Evolutionary conservation across 2,113 vertebrate species (phyloP).

Genomic region (Antechinus stuartii): DNA sequence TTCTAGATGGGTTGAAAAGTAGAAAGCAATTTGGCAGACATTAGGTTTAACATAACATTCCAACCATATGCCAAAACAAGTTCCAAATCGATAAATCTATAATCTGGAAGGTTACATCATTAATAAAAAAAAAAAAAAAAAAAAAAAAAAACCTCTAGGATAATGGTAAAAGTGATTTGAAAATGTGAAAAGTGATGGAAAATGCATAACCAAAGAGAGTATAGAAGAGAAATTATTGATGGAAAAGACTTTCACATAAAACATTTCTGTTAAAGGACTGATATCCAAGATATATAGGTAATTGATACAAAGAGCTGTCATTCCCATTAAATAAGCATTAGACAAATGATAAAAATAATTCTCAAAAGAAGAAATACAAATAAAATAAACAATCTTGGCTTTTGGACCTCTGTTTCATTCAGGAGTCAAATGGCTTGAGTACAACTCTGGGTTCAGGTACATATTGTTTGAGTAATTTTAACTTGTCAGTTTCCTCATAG

Average conservation of each 20-base stretch:
- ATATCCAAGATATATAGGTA: neutral
- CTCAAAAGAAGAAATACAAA: neutral
- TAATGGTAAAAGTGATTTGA: neutral
- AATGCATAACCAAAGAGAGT: neutral
- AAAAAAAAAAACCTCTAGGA: neutral
- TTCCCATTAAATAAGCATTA: neutral
- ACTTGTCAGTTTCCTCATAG: neutral
- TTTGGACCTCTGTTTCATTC: neutral
- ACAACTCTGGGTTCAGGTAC: neutral
- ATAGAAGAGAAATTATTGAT: neutral
- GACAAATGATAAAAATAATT: neutral
- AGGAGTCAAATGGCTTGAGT: neutral
- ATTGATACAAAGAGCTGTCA: neutral
- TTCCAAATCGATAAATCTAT: neutral
- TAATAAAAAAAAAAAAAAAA: neutral
- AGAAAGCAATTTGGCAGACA: neutral
- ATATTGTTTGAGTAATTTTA: neutral
- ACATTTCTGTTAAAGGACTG: neutral
- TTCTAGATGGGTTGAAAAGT: neutral
- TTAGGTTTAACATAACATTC: neutral
- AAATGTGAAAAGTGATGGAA: neutral
- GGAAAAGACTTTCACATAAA: neutral
- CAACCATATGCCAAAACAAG: neutral
- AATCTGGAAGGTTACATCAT: neutral
- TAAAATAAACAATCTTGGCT: neutral